A percentile compares a stretch with the other conserved stretches of the same genome.
These are phyloP conservation scores for Lepidotrigona ventralis DNA, from an alignment of 1,140 invertebrate species.

Conservation along the genomic window DNA sequence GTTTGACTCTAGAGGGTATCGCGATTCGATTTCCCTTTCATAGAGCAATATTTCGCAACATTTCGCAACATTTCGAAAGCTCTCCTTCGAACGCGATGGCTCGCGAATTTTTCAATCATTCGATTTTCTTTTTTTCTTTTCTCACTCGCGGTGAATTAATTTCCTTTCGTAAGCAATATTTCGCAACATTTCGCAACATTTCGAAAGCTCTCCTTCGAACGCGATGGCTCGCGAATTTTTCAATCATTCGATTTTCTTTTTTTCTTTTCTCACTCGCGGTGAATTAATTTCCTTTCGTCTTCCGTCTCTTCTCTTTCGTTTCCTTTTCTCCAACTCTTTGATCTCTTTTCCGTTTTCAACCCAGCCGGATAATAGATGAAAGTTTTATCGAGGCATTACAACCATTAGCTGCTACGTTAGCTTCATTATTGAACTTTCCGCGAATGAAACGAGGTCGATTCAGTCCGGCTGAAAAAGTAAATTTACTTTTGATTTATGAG, in stretches of 20 bases:
- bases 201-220: background rate
- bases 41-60: background rate
- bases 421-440: conserved; percentile 3
- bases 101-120: background rate
- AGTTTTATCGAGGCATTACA: background rate
- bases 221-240: background rate
- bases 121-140: background rate
- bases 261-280: background rate
- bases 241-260: background rate
- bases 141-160: background rate
- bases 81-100: background rate
- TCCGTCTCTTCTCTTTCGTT: background rate
- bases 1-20: background rate
- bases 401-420: conserved; percentile 1
- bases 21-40: background rate
- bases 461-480: background rate
- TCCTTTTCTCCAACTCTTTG: background rate
- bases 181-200: background rate
- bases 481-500: conserved; percentile 9
- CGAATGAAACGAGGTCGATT: background rate
- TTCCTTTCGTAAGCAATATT: background rate
- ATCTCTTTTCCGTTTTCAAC: background rate
- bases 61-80: background rate
- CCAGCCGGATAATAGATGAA: background rate
- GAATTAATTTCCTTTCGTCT: background rate